Evolutionary conservation across 2,113 vertebrate genomes (phyloP).

Genomic region (Psilopsiagon aurifrons): DNA sequence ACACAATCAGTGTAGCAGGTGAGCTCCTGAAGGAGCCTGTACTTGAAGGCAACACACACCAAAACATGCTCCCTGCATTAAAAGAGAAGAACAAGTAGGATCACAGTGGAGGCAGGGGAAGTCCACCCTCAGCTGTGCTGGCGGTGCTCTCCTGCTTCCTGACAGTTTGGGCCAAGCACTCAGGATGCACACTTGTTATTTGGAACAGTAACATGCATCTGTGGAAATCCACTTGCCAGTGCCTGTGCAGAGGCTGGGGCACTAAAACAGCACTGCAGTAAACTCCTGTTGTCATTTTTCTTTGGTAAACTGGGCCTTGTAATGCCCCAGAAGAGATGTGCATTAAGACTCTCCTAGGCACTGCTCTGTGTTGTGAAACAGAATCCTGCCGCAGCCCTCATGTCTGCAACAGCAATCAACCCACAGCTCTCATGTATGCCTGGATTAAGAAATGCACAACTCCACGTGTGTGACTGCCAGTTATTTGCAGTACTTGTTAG

Average conservation of each 20-base stretch:
- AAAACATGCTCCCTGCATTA: background rate
- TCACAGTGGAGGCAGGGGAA: background rate
- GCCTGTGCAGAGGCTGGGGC: background rate
- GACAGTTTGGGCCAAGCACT: fast-evolving
- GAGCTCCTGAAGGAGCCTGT: background rate
- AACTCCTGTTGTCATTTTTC: background rate
- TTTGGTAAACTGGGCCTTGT: background rate
- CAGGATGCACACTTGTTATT: fast-evolving
- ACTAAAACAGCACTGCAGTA: fast-evolving
- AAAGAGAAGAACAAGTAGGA: background rate
- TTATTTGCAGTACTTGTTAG: too few species aligned
- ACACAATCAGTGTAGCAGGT: fast-evolving
- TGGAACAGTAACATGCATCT: fast-evolving
- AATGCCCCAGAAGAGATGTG: fast-evolving
- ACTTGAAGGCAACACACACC: fast-evolving
- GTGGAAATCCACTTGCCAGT: background rate
- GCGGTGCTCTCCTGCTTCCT: fast-evolving
- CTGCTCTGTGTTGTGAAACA: fast-evolving
- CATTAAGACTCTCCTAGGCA: fast-evolving
- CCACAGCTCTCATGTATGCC: fast-evolving
- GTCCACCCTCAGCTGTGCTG: fast-evolving
- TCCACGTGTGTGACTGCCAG: fast-evolving
- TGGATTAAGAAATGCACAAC: fast-evolving
- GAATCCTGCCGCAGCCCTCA: fast-evolving
- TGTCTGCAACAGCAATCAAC: fast-evolving